Percentiles rank a stretch among this genome's conserved stretches.
Evolutionary conservation across 2,797 vertebrate species (phyloP).

Genomic region (Natrix natrix): DNA sequence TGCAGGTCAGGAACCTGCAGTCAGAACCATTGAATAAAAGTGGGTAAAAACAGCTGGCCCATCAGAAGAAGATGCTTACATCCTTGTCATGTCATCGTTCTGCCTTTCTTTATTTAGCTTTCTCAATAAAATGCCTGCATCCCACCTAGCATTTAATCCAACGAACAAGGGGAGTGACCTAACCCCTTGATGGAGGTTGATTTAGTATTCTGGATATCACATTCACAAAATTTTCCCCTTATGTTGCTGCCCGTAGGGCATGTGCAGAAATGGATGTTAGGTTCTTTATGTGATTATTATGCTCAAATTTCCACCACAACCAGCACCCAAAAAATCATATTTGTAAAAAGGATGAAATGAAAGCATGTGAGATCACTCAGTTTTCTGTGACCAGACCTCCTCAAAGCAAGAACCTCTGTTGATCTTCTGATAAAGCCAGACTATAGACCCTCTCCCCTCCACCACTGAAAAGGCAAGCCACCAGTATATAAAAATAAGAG

Average conservation of each 20-base stretch:
- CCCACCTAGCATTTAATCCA: not conserved
- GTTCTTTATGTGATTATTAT: not conserved
- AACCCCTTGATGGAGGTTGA: not conserved
- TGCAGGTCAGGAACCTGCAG: conserved; percentile 30
- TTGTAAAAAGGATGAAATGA: not conserved
- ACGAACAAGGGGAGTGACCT: not conserved
- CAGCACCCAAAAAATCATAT: not conserved
- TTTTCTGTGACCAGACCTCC: not conserved
- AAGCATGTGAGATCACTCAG: not conserved
- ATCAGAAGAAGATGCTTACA: not conserved
- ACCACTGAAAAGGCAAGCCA: not conserved
- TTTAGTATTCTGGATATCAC: not conserved
- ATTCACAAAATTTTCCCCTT: not conserved
- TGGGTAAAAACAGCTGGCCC: conserved; percentile 11
- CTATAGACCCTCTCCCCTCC: not conserved
- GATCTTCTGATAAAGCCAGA: not conserved
- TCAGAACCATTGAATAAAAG: conserved; percentile 24
- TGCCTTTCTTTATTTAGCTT: not conserved
- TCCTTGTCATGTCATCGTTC: not conserved
- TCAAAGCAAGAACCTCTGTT: not conserved
- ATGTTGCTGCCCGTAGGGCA: not conserved
- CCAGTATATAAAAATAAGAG: not conserved
- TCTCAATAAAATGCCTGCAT: not conserved
- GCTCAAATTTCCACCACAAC: not conserved
- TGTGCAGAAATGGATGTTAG: not conserved